Evolutionary conservation across 2,888 invertebrate species (phyloP).

Genomic region (Acanthoscelides obtectus): DNA sequence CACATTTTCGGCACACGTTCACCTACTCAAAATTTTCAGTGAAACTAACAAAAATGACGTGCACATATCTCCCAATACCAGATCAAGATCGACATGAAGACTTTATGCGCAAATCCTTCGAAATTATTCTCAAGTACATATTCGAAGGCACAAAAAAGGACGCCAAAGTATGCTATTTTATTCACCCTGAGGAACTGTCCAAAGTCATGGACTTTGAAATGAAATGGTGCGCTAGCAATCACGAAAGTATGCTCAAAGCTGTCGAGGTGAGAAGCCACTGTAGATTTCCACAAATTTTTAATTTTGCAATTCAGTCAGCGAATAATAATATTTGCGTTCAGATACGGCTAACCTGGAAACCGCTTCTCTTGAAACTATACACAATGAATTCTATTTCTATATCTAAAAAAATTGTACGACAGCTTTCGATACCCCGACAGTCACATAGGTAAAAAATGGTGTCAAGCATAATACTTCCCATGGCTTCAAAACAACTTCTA

Average conservation of each 20-base stretch:
- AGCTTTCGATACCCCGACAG: too few relatives aligned
- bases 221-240: not conserved
- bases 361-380: too few relatives aligned
- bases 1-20: too few relatives aligned
- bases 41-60: not conserved
- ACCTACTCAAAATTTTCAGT: not conserved
- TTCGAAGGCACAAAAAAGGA: not conserved
- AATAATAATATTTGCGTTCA: too few relatives aligned
- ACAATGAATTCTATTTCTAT: too few relatives aligned
- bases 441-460: too few relatives aligned
- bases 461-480: too few relatives aligned
- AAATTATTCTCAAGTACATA: not conserved
- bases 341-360: too few relatives aligned
- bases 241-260: not conserved
- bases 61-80: not conserved
- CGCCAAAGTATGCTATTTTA: not conserved
- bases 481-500: too few relatives aligned
- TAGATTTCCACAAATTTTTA: too few relatives aligned
- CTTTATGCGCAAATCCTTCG: not conserved
- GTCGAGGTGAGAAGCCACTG: not conserved
- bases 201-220: not conserved
- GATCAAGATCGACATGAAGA: not conserved
- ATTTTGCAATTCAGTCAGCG: too few relatives aligned
- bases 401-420: too few relatives aligned
- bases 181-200: not conserved